A percentile compares a stretch with the other conserved stretches of the same genome.
Conservation (phyloP, 2,797 vertebrate genomes). For the Enteromius radiatus region DNA sequence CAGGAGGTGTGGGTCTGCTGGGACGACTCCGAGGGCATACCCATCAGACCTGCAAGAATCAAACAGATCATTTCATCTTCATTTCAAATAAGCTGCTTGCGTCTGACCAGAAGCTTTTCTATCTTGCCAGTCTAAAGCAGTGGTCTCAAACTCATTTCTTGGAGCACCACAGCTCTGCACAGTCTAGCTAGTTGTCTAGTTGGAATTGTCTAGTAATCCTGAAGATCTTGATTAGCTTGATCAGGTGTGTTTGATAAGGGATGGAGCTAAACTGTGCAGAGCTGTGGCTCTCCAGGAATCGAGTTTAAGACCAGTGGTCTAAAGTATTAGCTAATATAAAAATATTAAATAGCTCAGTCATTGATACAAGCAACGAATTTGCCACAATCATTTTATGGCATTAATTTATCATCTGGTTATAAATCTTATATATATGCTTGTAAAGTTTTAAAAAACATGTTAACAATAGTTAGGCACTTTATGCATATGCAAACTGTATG, state of each 20-base stretch:
- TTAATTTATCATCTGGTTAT: neutral
- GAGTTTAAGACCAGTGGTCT: no score
- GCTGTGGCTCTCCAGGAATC: no score
- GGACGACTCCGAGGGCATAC: slow-evolving; percentile 85
- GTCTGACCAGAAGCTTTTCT: neutral
- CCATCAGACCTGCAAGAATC: slow-evolving; percentile 83
- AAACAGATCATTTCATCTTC: slow-evolving; percentile 36
- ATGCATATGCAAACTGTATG: neutral
- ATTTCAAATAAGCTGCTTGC: neutral
- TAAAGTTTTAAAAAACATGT: neutral
- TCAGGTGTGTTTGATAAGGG: no score
- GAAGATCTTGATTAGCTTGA: no score
- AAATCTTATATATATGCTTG: neutral
- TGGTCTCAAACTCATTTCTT: no score
- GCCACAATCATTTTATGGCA: neutral
- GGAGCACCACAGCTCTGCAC: no score
- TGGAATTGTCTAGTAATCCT: no score
- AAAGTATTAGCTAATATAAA: neutral
- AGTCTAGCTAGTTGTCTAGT: no score
- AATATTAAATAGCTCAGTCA: neutral
- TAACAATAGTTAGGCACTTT: neutral
- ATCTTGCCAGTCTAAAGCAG: neutral
- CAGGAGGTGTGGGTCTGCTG: slow-evolving; percentile 91
- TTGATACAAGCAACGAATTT: neutral
- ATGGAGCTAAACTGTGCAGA: no score